Percentiles rank a stretch among this genome's conserved stretches.
These are phyloP conservation scores for Murina feae DNA, from an alignment of 2,113 vertebrate species.

Conservation along the genomic window DNA sequence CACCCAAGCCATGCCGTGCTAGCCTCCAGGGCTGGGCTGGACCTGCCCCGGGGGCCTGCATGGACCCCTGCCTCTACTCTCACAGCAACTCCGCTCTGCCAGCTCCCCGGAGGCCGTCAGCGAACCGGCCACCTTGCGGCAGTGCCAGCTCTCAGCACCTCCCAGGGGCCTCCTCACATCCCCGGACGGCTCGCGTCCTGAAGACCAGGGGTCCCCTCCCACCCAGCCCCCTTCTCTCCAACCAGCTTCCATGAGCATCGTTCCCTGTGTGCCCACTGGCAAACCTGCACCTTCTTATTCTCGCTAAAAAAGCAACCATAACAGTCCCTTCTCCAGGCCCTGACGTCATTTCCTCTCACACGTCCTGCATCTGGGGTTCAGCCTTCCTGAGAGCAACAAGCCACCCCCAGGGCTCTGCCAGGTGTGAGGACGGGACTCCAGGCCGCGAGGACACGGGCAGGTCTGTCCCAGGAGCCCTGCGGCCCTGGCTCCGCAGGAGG, in stretches of 20 bases:
- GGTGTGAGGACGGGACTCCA: background rate
- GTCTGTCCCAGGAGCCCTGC: too few species aligned
- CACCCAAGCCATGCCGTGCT: accelerated
- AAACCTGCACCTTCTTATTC: background rate
- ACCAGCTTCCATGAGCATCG: background rate
- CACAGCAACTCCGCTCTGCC: background rate
- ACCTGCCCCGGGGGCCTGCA: too few species aligned
- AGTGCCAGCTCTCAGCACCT: background rate
- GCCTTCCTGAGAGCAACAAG: background rate
- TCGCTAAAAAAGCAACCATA: background rate
- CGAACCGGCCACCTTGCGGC: background rate
- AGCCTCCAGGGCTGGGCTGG: too few species aligned
- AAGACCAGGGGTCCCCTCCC: background rate
- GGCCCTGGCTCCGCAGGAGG: background rate
- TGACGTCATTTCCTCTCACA: background rate
- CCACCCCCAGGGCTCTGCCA: background rate
- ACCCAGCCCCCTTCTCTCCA: background rate
- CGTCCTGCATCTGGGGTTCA: background rate
- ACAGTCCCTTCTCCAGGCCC: background rate
- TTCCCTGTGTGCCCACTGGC: background rate
- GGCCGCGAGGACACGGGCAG: too few species aligned
- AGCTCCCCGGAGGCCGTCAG: accelerated
- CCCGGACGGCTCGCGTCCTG: background rate
- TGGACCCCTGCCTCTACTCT: background rate
- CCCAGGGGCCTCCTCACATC: accelerated